These are phyloP conservation scores for Enteromius anoplus DNA, from an alignment of 2,797 vertebrate species.

Conservation along the genomic window DNA sequence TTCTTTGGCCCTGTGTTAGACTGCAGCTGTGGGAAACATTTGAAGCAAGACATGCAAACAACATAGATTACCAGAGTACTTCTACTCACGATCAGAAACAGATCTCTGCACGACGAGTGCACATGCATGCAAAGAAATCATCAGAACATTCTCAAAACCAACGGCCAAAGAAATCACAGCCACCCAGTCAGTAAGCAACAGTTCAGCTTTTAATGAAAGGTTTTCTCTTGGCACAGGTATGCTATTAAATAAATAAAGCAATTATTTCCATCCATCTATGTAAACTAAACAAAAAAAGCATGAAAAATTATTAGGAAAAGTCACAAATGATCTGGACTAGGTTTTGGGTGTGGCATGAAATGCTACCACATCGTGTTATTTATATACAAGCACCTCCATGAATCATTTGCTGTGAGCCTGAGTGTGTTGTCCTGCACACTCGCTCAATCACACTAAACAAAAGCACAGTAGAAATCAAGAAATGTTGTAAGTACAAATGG, in stretches of 20 bases:
- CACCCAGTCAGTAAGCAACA: slow-evolving; percentile 37
- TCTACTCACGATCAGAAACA: neutral
- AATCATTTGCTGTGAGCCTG: slow-evolving; percentile 20
- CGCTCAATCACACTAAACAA: slow-evolving; percentile 27
- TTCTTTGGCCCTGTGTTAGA: neutral
- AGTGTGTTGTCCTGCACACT: slow-evolving; percentile 41
- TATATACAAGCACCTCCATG: slow-evolving; percentile 71
- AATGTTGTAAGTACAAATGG: slow-evolving; percentile 36
- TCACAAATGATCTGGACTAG: slow-evolving; percentile 37
- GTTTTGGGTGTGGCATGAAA: slow-evolving; percentile 43
- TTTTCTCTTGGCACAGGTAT: slow-evolving; percentile 83
- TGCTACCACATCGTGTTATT: slow-evolving; percentile 63
- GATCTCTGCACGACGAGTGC: slow-evolving; percentile 7
- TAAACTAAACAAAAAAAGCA: slow-evolving; percentile 77
- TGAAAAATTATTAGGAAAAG: slow-evolving; percentile 63
- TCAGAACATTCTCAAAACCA: slow-evolving; percentile 2
- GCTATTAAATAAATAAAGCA: slow-evolving; percentile 88
- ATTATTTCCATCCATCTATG: slow-evolving; percentile 83
- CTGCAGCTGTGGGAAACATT: slow-evolving; percentile 18
- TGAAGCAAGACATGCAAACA: slow-evolving; percentile 23
- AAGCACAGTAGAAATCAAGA: slow-evolving; percentile 37
- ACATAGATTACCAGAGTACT: neutral
- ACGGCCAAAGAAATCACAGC: slow-evolving; percentile 35
- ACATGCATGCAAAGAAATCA: slow-evolving; percentile 26
- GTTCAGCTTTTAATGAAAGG: slow-evolving; percentile 78